Conservation (phyloP, 1,140 invertebrate genomes). For the Platyscapa corneri region DNA sequence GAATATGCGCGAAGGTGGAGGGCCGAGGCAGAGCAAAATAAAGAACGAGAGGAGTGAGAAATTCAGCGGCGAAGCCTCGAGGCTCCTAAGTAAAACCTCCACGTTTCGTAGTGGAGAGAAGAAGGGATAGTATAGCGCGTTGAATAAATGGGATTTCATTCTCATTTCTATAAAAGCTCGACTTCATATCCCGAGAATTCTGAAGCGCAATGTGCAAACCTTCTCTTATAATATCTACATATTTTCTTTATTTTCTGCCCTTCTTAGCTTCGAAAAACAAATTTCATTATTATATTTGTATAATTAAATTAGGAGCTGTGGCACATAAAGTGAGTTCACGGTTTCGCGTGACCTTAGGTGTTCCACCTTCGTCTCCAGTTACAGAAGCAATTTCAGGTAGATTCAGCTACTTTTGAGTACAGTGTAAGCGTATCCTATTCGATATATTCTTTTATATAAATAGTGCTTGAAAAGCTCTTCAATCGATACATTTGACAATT, state of each 20-base stretch:
- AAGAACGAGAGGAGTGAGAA: constrained; percentile 20
- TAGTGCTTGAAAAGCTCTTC: no score
- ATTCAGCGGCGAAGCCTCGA: neutral
- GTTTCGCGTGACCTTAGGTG: neutral
- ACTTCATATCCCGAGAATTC: constrained; percentile 15
- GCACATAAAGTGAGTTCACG: neutral
- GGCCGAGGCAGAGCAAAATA: neutral
- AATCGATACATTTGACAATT: no score
- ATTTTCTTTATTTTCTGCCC: neutral
- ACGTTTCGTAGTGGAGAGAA: constrained; percentile 16
- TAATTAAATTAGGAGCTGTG: neutral
- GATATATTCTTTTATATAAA: no score
- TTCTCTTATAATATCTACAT: neutral
- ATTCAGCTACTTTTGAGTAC: neutral
- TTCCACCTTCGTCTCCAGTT: neutral
- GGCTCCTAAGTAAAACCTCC: constrained; percentile 39
- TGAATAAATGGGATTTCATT: constrained; percentile 51
- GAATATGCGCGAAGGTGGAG: constrained; percentile 27
- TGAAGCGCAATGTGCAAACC: neutral
- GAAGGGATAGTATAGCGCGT: constrained; percentile 14
- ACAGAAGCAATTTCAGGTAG: neutral
- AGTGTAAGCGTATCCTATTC: no score
- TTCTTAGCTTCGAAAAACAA: neutral
- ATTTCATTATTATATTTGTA: neutral
- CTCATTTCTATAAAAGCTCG: constrained; percentile 49